phyloP scores from a whole-genome alignment of 1,140 invertebrate species.

The Oncopeltus fasciatus region DNA sequence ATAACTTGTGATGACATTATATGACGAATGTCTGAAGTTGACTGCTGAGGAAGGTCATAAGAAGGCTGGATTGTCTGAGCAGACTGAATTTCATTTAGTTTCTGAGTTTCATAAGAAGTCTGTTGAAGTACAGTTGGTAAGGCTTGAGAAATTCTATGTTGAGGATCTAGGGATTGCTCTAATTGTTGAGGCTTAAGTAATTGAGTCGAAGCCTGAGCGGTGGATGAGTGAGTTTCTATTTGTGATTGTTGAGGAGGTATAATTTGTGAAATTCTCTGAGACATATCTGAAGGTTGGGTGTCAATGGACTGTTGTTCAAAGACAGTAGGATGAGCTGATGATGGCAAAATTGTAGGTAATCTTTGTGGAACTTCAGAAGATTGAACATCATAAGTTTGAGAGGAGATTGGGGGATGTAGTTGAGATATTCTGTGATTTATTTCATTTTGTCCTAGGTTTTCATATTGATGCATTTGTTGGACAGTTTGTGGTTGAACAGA shows the following conservation, averaged over 20 bases:
- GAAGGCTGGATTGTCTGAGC: slow-evolving; percentile 7
- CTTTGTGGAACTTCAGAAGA: not conserved
- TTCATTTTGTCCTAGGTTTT: not conserved
- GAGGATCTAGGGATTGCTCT: not conserved
- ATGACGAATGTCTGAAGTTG: not conserved
- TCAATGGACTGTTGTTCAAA: not conserved
- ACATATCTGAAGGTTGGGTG: slow-evolving; percentile 25
- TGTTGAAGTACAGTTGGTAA: not conserved
- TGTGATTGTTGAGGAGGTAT: not conserved
- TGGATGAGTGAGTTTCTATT: no score
- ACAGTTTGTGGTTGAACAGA: not conserved
- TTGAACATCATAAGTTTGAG: not conserved
- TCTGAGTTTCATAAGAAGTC: not conserved
- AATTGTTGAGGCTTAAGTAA: slow-evolving; percentile 22
- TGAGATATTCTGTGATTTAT: not conserved
- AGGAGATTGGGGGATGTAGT: not conserved
- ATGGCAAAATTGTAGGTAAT: not conserved
- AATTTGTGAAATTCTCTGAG: not conserved
- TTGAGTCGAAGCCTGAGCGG: slow-evolving; percentile 22
- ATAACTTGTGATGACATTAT: not conserved
- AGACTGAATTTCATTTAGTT: not conserved
- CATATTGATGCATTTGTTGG: not conserved
- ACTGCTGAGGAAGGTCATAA: no score
- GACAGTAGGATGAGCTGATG: not conserved
- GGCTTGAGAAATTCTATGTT: not conserved